Evolutionary conservation across 1,140 invertebrate species (phyloP).

Genomic region (Brachionus calyciflorus): DNA sequence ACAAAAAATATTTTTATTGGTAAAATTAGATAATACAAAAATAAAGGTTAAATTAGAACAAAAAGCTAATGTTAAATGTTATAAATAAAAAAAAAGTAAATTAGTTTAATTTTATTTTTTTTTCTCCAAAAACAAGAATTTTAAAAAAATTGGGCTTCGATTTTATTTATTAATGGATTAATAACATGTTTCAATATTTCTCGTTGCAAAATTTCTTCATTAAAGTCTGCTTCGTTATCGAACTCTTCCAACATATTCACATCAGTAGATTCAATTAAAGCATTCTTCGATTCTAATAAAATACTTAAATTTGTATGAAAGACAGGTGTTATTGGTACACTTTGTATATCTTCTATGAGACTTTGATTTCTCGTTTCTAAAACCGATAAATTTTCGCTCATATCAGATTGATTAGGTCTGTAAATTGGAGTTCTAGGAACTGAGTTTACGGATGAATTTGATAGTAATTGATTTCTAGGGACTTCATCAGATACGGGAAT

Average conservation of each 20-base stretch:
- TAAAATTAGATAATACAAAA: neutral
- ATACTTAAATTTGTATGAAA: neutral
- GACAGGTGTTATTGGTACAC: slow-evolving; percentile 8
- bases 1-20: too few species aligned
- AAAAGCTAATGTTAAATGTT: too few species aligned
- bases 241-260: neutral
- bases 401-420: neutral
- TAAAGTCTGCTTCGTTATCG: neutral
- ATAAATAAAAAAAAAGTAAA: too few species aligned
- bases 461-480: neutral
- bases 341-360: slow-evolving; percentile 15
- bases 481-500: too few species aligned
- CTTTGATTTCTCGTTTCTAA: neutral
- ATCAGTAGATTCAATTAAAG: neutral
- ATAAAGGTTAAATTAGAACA: neutral
- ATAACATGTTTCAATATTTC: slow-evolving; percentile 15
- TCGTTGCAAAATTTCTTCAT: neutral
- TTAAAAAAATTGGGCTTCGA: neutral
- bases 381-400: neutral
- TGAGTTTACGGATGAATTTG: neutral
- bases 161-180: neutral
- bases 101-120: neutral
- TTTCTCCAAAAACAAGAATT: neutral
- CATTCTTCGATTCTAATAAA: neutral
- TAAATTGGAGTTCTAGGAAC: neutral